These are phyloP conservation scores for Epinephelus malabaricus DNA, from an alignment of 2,797 vertebrate species.

Conservation along the genomic window DNA sequence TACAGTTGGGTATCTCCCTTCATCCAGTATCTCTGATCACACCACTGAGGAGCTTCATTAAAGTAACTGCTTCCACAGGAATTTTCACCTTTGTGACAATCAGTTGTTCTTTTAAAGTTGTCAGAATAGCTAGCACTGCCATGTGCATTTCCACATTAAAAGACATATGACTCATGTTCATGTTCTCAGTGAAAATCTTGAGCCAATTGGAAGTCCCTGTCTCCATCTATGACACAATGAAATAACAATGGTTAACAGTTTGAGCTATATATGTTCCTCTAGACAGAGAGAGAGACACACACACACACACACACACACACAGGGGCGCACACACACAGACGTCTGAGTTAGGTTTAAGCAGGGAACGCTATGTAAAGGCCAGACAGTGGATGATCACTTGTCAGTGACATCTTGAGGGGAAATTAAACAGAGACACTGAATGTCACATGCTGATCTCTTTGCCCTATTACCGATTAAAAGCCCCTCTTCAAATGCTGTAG, in stretches of 20 bases:
- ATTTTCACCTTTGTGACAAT: conserved; percentile 12
- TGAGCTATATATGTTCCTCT: not conserved
- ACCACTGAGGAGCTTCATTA: conserved; percentile 10
- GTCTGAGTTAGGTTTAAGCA: not conserved
- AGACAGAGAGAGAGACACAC: not conserved
- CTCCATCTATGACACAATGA: not conserved
- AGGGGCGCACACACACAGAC: too few species aligned
- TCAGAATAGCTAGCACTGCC: not conserved
- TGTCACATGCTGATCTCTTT: conserved; percentile 15
- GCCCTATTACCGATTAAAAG: conserved; percentile 10
- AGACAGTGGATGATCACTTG: conserved; percentile 16
- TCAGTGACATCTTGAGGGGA: conserved; percentile 6
- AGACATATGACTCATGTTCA: not conserved
- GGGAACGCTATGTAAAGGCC: not conserved
- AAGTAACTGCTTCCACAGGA: not conserved
- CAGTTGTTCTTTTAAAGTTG: not conserved
- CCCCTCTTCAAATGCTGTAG: conserved; percentile 15
- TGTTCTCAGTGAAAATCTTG: not conserved
- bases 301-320: too few species aligned
- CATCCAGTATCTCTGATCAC: not conserved
- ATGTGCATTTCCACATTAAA: not conserved
- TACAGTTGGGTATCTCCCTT: too few species aligned
- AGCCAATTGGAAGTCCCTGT: not conserved
- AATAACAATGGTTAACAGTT: conserved; percentile 2
- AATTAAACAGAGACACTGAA: conserved; percentile 12